Base-by-base conservation (phyloP, 2,797 vertebrate genomes). In the Fratercula arctica region DNA sequence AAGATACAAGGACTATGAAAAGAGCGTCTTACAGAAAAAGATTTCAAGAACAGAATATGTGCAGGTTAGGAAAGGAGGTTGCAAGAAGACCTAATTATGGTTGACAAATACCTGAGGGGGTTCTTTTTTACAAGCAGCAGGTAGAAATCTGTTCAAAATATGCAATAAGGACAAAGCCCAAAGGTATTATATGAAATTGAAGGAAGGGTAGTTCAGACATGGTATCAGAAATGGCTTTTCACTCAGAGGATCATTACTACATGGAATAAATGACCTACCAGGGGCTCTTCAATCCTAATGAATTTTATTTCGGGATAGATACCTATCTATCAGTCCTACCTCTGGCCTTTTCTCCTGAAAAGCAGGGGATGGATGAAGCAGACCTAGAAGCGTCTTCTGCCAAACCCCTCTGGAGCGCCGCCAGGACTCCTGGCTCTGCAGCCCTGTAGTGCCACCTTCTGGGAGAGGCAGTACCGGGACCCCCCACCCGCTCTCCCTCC, bases 401-500 rank as follows among this genome's bases (percentile, higher is more conserved):
- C 64, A 39, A 53, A 31, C 11, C n/a, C 28, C 48, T 31, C 48
- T 13, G 51, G 43, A 75, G 60, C n/a, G 13, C 18, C 23, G 68
- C 59, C 39, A 35, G 13, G 33, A 23, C 70, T 59, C 70, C 29
- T 9, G 25, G 94, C 97, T 96, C 84, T 11, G 93, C 95, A 61
- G 96, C 97, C 97, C 97, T 96, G 84, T 89, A 96, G 96, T 73
- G 85, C 97, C 98, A 98, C 96, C 98, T 98, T 89, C 97, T 95
- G 98, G 97, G 89, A 64, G 96, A 97, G 97, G 91, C 91, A 97
- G 91, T 69, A 92, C 70, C 60, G 66, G 69, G 85, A 72, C 82
- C 41, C 28, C 69, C 73, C 33, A 31, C 45, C 50, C 15, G 21
- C 33, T 45, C 59, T 16, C 69, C 78, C 59, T 33, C 13, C 51